Percentiles rank a stretch among this genome's conserved stretches.
Conservation (phyloP, 2,113 vertebrate species). For the Lichenostomus cassidix region DNA sequence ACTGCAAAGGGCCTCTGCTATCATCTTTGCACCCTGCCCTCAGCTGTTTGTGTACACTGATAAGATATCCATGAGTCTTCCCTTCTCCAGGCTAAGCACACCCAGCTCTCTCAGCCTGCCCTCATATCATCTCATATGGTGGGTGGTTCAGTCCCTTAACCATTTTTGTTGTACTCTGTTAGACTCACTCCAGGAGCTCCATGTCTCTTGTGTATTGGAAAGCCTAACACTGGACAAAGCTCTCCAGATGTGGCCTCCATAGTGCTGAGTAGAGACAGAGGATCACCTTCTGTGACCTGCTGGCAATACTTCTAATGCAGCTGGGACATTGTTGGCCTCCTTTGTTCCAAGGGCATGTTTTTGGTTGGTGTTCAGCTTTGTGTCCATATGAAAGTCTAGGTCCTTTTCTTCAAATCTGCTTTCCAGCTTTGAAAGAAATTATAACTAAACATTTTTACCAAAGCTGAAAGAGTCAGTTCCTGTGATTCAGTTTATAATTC, state of each 20-base stretch:
- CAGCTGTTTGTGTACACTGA: neutral
- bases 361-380: neutral
- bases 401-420: neutral
- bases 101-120: neutral
- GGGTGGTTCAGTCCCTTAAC: neutral
- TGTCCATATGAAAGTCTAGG: neutral
- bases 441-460: neutral
- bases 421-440: neutral
- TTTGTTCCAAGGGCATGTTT: neutral
- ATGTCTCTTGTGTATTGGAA: neutral
- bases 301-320: neutral
- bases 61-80: rapidly evolving
- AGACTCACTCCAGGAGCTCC: neutral
- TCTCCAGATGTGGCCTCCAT: neutral
- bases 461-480: neutral
- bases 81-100: neutral
- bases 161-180: neutral
- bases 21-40: neutral
- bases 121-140: neutral
- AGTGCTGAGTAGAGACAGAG: neutral
- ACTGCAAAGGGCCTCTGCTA: neutral
- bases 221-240: neutral
- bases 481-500: neutral
- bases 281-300: neutral
- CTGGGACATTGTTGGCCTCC: rapidly evolving